Percentiles rank a stretch among this genome's conserved stretches.
Evolutionary conservation across 2,113 vertebrate species (phyloP).

Genomic region (Trematocara stigmaticum): DNA sequence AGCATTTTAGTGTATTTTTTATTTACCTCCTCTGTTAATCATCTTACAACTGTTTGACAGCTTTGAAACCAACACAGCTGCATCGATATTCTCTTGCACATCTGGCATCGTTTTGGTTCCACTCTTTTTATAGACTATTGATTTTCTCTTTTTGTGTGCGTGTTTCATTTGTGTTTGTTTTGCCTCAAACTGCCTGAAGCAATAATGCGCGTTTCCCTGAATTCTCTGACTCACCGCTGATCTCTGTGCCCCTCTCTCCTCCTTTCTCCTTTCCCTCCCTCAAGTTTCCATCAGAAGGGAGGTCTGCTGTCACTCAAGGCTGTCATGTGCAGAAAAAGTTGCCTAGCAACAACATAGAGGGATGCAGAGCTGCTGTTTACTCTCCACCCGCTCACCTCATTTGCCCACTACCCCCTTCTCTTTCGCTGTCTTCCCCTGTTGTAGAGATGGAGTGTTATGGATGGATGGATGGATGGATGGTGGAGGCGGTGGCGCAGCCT

Average conservation of each 20-base stretch:
- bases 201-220: background rate
- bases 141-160: background rate
- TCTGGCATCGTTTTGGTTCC: background rate
- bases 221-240: background rate
- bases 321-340: constrained; percentile 56
- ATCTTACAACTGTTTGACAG: background rate
- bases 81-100: background rate
- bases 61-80: background rate
- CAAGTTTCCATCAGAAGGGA: constrained; percentile 28
- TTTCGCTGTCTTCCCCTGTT: background rate
- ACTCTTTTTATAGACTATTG: background rate
- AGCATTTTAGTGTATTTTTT: background rate
- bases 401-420: constrained; percentile 19
- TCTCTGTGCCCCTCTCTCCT: background rate
- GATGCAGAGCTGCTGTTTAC: constrained; percentile 47
- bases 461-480: background rate
- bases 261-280: constrained; percentile 2
- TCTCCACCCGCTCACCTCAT: constrained; percentile 40
- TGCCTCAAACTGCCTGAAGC: background rate
- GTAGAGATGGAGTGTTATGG: constrained; percentile 25
- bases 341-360: constrained; percentile 59
- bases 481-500: background rate
- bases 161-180: background rate
- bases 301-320: constrained; percentile 61
- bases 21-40: background rate